Evolutionary conservation across 2,113 vertebrate genomes (phyloP).

Genomic region (Peromyscus maniculatus): DNA sequence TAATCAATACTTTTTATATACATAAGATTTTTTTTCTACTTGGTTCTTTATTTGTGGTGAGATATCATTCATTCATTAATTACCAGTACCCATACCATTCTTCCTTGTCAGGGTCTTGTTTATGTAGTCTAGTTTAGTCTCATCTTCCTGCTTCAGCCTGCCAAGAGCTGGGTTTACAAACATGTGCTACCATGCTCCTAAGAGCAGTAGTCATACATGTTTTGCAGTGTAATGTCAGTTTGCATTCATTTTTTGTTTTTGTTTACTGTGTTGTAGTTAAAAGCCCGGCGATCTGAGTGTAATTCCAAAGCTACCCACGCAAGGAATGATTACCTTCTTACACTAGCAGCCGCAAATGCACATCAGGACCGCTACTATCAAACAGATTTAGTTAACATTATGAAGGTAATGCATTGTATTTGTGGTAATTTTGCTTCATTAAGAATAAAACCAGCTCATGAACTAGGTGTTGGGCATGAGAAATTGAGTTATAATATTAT

Average conservation of each 20-base stretch:
- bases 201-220: neutral
- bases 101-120: neutral
- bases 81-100: neutral
- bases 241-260: conserved; percentile 14
- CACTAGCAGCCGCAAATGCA: conserved; percentile 97
- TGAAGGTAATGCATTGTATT: conserved; percentile 90
- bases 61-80: neutral
- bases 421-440: conserved; percentile 44
- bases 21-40: conserved; percentile 22
- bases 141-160: neutral
- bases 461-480: neutral
- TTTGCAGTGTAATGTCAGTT: conserved; percentile 14
- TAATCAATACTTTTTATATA: conserved; percentile 41
- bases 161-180: neutral
- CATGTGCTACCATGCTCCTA: neutral
- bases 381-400: conserved; percentile 95
- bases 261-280: conserved; percentile 90
- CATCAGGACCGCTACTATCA: conserved; percentile 99
- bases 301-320: conserved; percentile 98
- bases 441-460: conserved; percentile 15
- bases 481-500: neutral
- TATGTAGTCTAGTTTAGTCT: neutral
- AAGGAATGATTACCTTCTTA: conserved; percentile 98
- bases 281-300: conserved; percentile 97
- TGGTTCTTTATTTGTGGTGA: neutral